Base-by-base conservation (phyloP, 2,888 invertebrate species). In the Villa cingulata region DNA sequence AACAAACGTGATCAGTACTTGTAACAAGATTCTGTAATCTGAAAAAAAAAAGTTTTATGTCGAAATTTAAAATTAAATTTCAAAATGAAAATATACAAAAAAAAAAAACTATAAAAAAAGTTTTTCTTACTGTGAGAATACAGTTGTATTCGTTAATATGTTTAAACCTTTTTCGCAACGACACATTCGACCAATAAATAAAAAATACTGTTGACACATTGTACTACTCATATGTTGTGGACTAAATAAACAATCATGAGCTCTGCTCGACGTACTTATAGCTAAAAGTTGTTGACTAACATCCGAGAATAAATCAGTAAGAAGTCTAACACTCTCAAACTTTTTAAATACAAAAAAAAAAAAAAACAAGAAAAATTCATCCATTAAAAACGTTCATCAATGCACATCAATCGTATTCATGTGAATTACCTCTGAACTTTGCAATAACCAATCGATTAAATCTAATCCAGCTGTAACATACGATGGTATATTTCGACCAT, bases 141-240 rank as follows among this genome's bases (percentile, higher is more conserved):
- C 75, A 43, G 78, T 78, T 41, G 83, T 77, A 58, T 78, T 80
- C 53, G 85, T 83, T 42, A 95, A 75, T 45, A 85, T 74, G 54
- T 73, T 74, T 38, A 82, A 70, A 2, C 87, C 87, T 41, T 74
- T 72, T 45, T 76, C 75, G 9, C 78, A 76, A 53, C 84, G 81
- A 56, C 84, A 83, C 59, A 95, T 75, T 56, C 89, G 83, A 1
- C 95, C 95, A 52, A 95, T 80, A 63, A 92, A 87, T 40, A 96
- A 75, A 69, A 96, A 96, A 73, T 95, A 96, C 73, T 86, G 86
- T 66, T 92, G 92, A 64, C 90, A 88, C 72, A 90, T 84, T 1
- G 92, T 90, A 59, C 83, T 87, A 57, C 81, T 77, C 78, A 91
- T 82, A 63, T 86, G 85, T 56, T 86, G 83, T 1, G 91, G 91